Evolutionary conservation across 2,113 vertebrate species (phyloP).

Genomic region (Ophthalmolycus amberensis): DNA sequence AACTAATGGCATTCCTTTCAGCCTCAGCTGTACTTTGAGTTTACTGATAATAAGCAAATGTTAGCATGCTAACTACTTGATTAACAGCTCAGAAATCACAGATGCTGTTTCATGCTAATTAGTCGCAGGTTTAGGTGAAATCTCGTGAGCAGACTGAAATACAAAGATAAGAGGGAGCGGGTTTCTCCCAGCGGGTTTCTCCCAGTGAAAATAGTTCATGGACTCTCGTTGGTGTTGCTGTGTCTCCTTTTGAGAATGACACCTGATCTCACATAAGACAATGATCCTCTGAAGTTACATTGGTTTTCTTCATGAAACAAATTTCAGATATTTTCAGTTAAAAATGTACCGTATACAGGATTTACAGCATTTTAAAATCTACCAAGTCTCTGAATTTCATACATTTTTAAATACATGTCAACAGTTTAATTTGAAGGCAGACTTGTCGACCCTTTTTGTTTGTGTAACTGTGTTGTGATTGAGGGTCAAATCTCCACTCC

Average conservation of each 20-base stretch:
- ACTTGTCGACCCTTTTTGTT: background rate
- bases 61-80: background rate
- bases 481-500: background rate
- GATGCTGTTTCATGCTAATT: background rate
- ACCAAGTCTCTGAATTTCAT: background rate
- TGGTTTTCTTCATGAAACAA: background rate
- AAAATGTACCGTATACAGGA: background rate
- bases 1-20: background rate
- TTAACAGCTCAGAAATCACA: background rate
- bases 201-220: background rate
- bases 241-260: background rate
- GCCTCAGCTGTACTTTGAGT: background rate
- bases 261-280: background rate
- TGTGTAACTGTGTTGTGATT: background rate
- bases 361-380: background rate
- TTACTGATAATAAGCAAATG: background rate
- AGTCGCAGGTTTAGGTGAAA: background rate
- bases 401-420: background rate
- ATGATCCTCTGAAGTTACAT: background rate
- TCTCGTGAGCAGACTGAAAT: background rate
- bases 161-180: background rate
- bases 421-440: background rate
- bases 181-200: background rate
- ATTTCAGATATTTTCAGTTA: background rate
- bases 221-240: background rate